Conservation (phyloP, 1,140 invertebrate genomes). For the Micrasema longulum region DNA sequence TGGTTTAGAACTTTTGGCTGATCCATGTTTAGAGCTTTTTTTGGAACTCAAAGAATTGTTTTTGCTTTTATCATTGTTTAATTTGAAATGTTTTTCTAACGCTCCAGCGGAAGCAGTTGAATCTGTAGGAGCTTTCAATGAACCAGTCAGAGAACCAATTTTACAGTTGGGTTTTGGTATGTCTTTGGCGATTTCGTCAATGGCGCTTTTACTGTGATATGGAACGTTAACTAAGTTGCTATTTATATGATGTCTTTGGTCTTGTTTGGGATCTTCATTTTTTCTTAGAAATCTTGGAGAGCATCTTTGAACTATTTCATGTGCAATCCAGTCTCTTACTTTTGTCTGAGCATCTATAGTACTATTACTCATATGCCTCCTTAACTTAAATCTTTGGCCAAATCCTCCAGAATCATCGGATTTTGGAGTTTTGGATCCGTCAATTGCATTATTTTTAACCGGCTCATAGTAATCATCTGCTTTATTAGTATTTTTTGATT, state of each 20-base stretch:
- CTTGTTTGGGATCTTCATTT: constrained; percentile 62
- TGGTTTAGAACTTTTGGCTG: constrained; percentile 48
- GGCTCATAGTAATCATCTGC: constrained; percentile 72
- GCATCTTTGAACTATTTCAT: constrained; percentile 78
- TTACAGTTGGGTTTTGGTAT: constrained; percentile 52
- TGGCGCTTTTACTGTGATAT: constrained; percentile 9
- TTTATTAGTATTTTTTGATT: constrained; percentile 62
- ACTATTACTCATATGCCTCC: constrained; percentile 79
- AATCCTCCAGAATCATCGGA: constrained; percentile 69
- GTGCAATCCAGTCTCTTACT: constrained; percentile 86
- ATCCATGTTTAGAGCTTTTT: constrained; percentile 33
- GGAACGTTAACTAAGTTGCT: constrained; percentile 19
- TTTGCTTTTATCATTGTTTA: constrained; percentile 35
- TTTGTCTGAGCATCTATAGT: constrained; percentile 87
- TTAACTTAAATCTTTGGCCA: constrained; percentile 73
- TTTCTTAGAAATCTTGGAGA: constrained; percentile 75
- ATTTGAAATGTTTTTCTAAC: constrained; percentile 41
- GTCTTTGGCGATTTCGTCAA: constrained; percentile 20
- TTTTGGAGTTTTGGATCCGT: constrained; percentile 73
- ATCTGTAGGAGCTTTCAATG: constrained; percentile 47
- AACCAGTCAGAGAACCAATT: constrained; percentile 50
- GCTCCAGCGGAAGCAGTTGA: constrained; percentile 49
- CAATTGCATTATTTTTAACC: constrained; percentile 60
- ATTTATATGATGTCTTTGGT: constrained; percentile 13
- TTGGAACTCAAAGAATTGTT: background rate